Percentiles rank a stretch among this genome's conserved stretches.
Conservation (phyloP, 2,888 invertebrate genomes). For the Diadegma fenestrale region DNA sequence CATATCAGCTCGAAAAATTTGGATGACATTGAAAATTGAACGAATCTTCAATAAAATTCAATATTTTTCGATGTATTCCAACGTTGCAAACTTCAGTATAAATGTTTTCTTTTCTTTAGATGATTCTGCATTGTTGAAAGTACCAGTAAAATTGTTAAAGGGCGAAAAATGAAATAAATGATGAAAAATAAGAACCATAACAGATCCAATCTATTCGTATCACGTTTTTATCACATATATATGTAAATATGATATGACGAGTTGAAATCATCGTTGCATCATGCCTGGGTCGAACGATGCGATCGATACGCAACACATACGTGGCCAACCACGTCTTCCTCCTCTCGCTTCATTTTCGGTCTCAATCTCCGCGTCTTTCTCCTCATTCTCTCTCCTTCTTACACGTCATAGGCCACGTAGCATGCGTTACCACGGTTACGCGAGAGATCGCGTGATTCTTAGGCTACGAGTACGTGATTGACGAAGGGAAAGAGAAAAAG, state of each 20-base stretch:
- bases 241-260: slow-evolving; percentile 16
- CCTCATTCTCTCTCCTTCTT: not conserved
- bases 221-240: slow-evolving; percentile 19
- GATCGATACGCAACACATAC: slow-evolving; percentile 62
- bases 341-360: slow-evolving; percentile 4
- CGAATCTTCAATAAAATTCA: too few relatives aligned
- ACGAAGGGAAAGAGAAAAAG: slow-evolving; percentile 3
- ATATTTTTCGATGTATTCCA: too few relatives aligned
- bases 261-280: slow-evolving; percentile 62
- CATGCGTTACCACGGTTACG: slow-evolving; percentile 58
- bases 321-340: slow-evolving; percentile 51
- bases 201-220: not conserved
- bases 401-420: slow-evolving; percentile 44
- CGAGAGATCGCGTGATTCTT: slow-evolving; percentile 51
- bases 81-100: too few relatives aligned
- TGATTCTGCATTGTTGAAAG: not conserved
- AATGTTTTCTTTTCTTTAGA: not conserved
- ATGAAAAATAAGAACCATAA: not conserved
- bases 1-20: too few relatives aligned
- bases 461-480: slow-evolving; percentile 10
- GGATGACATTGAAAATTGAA: too few relatives aligned
- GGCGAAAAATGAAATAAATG: not conserved
- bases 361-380: slow-evolving; percentile 17
- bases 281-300: slow-evolving; percentile 60
- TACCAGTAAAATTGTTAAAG: not conserved